Conservation (phyloP, 1,140 invertebrate species). For the Ctenoplectra terminalis region DNA sequence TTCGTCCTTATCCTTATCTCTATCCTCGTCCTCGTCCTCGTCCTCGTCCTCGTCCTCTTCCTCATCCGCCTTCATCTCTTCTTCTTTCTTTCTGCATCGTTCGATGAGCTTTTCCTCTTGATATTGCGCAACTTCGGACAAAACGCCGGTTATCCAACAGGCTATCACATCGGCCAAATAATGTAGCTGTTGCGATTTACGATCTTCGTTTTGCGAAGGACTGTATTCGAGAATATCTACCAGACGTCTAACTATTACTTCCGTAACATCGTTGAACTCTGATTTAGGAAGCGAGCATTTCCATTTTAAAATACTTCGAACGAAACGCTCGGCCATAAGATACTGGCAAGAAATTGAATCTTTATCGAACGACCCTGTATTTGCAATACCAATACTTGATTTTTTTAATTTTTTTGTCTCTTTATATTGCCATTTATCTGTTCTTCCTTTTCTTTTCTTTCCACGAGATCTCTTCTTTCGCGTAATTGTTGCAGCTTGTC, state of each 20-base stretch:
- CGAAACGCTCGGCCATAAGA: constrained; percentile 75
- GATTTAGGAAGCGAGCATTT: constrained; percentile 66
- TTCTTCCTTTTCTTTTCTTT: constrained; percentile 45
- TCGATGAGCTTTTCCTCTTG: constrained; percentile 61
- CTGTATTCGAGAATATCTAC: constrained; percentile 65
- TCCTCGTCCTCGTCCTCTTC: constrained; percentile 28
- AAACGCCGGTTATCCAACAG: constrained; percentile 76
- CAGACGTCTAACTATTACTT: constrained; percentile 73
- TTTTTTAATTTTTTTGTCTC: constrained; percentile 2
- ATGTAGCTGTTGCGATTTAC: constrained; percentile 76
- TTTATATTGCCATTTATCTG: constrained; percentile 11
- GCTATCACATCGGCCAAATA: constrained; percentile 75
- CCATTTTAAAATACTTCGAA: constrained; percentile 75
- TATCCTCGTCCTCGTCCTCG: not conserved
- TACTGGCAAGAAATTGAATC: constrained; percentile 74
- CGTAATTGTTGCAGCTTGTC: constrained; percentile 70
- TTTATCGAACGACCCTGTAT: constrained; percentile 49
- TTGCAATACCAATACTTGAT: not conserved
- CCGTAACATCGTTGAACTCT: constrained; percentile 75
- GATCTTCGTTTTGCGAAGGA: constrained; percentile 59
- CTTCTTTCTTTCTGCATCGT: constrained; percentile 54
- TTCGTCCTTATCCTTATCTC: not conserved
- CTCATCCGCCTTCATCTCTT: constrained; percentile 38
- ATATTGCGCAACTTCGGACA: constrained; percentile 70
- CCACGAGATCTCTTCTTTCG: constrained; percentile 46